Evolutionary conservation across 92 coral and sea anemone genomes (phyloP).

Genomic region (Micromussa lordhowensis): DNA sequence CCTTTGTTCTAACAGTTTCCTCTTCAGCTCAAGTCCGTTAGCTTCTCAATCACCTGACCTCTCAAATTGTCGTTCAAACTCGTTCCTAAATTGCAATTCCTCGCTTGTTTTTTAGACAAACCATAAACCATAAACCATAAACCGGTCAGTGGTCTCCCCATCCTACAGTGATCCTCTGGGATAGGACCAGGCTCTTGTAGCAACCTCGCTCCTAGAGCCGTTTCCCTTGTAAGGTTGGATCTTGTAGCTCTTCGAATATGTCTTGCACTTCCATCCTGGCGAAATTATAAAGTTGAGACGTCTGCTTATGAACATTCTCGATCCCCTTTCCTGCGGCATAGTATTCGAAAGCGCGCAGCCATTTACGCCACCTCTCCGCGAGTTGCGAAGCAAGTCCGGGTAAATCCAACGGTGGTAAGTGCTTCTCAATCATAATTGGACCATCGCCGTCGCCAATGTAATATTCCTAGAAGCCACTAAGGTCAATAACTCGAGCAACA

Average conservation of each 20-base stretch:
- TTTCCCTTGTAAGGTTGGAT: constrained; percentile 33
- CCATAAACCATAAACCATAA: too few species aligned
- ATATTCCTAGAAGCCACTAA: too few species aligned
- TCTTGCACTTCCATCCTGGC: constrained; percentile 75
- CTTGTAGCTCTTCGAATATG: constrained; percentile 54
- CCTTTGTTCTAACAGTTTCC: too few species aligned
- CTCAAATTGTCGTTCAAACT: too few species aligned
- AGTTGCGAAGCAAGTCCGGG: constrained; percentile 54
- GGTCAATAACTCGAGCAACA: too few species aligned
- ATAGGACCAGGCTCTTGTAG: constrained; percentile 27
- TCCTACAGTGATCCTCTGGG: constrained; percentile 10
- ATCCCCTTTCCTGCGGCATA: constrained; percentile 21
- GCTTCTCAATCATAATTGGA: constrained; percentile 43
- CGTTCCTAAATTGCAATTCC: too few species aligned
- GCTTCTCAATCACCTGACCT: too few species aligned
- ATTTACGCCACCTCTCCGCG: not conserved
- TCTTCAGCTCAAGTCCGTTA: too few species aligned
- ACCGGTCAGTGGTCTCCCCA: too few species aligned
- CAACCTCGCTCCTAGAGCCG: too few species aligned
- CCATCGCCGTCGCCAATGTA: constrained; percentile 59
- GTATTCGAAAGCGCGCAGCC: not conserved
- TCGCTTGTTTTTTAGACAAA: too few species aligned
- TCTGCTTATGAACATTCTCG: not conserved
- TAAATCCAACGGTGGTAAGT: constrained; percentile 44
- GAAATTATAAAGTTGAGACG: constrained; percentile 37